Evolutionary conservation across 1,140 invertebrate genomes (phyloP).

Genomic region (Paralvinella palmiformis): DNA sequence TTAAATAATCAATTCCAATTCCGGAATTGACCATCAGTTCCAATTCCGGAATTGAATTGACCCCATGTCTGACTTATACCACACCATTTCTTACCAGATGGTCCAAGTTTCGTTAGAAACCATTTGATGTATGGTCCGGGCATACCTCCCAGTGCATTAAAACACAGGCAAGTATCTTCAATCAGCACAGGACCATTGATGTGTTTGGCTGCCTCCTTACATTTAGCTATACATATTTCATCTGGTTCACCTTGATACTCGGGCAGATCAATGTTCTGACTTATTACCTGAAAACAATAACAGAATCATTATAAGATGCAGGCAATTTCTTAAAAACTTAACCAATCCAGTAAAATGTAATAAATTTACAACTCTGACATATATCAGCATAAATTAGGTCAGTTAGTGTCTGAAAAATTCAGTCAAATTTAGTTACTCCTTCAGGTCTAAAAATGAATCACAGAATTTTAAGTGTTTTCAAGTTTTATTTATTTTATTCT

Average conservation of each 20-base stretch:
- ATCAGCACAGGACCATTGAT: constrained; percentile 77
- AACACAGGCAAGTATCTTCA: constrained; percentile 92
- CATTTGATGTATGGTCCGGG: constrained; percentile 98
- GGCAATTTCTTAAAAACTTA: neutral
- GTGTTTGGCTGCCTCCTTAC: constrained; percentile 67
- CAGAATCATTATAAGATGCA: constrained; percentile 3
- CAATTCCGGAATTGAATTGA: no score
- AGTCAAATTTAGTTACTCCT: no score
- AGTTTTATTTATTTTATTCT: neutral
- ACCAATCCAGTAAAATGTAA: neutral
- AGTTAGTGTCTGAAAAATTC: no score
- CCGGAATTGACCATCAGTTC: no score
- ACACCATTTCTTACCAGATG: constrained; percentile 61
- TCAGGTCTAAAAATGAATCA: no score
- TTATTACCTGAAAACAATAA: constrained; percentile 44
- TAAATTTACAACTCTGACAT: neutral
- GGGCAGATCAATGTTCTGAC: constrained; percentile 75
- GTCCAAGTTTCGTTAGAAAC: constrained; percentile 86
- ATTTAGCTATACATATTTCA: constrained; percentile 78
- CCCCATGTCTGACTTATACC: no score
- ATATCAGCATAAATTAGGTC: no score
- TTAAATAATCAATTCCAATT: no score
- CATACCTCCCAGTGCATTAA: constrained; percentile 82
- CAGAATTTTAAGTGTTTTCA: no score
- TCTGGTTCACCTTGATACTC: constrained; percentile 89